Percentiles rank a stretch among this genome's conserved stretches.
Evolutionary conservation across 2,113 vertebrate genomes (phyloP).

Genomic region (Machaerirhynchus nigripectus): DNA sequence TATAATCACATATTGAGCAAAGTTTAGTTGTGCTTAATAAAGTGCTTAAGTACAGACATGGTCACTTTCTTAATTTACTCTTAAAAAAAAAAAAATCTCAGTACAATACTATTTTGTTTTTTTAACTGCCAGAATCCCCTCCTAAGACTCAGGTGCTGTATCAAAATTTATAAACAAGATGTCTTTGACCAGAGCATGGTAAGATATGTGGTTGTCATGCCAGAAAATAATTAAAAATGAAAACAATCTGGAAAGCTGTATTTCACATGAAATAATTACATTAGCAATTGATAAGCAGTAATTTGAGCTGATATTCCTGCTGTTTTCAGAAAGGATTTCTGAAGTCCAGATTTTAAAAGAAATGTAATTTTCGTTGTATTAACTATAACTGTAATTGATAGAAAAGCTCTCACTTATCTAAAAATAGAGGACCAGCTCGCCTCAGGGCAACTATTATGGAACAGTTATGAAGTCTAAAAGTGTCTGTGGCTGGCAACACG

Average conservation of each 20-base stretch:
- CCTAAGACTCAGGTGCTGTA: not conserved
- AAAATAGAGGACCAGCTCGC: not conserved
- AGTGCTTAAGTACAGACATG: constrained; percentile 1
- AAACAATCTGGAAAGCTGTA: not conserved
- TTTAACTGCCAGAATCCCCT: not conserved
- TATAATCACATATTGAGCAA: constrained; percentile 8
- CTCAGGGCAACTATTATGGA: not conserved
- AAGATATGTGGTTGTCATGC: not conserved
- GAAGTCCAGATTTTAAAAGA: not conserved
- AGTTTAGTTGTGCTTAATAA: constrained; percentile 32
- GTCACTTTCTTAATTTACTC: constrained; percentile 34
- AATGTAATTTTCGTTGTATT: not conserved
- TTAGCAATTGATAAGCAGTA: not conserved
- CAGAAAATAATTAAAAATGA: not conserved
- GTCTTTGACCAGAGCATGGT: not conserved
- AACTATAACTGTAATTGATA: not conserved
- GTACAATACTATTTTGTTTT: not conserved
- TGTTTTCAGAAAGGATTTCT: not conserved
- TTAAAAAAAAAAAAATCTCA: not conserved
- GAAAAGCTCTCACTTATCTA: not conserved
- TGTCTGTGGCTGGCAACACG: not conserved
- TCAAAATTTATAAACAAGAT: not conserved
- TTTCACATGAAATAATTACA: not conserved
- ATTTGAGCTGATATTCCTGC: not conserved
- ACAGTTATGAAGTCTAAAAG: not conserved